phyloP scores from a whole-genome alignment of 2,888 invertebrate species.

The Mesochorus sp. region DNA sequence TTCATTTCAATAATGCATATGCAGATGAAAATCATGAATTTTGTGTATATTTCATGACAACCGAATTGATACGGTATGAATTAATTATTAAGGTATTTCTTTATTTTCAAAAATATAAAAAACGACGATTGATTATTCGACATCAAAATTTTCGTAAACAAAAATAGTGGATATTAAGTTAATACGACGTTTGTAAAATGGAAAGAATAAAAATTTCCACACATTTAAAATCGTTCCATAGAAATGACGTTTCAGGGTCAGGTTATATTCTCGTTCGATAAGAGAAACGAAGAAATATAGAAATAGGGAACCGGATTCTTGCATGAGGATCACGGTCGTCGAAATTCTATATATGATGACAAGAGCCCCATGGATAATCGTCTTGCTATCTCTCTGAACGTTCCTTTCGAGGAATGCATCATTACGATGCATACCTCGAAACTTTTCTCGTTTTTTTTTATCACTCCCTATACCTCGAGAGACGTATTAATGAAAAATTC shows the following conservation, averaged over 20 bases:
- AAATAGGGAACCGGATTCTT: constrained; percentile 23
- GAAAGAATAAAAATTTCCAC: too few species aligned
- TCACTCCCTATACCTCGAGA: not conserved
- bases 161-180: too few species aligned
- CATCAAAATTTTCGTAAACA: too few species aligned
- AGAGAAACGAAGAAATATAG: not conserved
- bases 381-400: not conserved
- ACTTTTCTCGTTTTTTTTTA: constrained; percentile 1
- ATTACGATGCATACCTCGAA: constrained; percentile 27
- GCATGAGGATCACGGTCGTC: constrained; percentile 8
- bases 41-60: not conserved
- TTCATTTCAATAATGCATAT: constrained; percentile 36
- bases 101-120: too few species aligned
- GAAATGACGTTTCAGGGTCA: not conserved
- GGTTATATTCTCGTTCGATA: constrained; percentile 23
- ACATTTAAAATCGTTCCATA: too few species aligned
- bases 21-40: not conserved
- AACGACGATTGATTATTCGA: too few species aligned
- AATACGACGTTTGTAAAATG: too few species aligned
- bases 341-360: constrained; percentile 10
- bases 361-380: constrained; percentile 9
- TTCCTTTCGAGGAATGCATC: constrained; percentile 24
- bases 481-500: constrained; percentile 66
- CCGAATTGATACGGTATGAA: too few species aligned
- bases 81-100: too few species aligned